Evolutionary conservation across 1,140 invertebrate species (phyloP), one percentile per base, ranked within the genome.

Genomic region (Pentalonia nigronervosa): DNA sequence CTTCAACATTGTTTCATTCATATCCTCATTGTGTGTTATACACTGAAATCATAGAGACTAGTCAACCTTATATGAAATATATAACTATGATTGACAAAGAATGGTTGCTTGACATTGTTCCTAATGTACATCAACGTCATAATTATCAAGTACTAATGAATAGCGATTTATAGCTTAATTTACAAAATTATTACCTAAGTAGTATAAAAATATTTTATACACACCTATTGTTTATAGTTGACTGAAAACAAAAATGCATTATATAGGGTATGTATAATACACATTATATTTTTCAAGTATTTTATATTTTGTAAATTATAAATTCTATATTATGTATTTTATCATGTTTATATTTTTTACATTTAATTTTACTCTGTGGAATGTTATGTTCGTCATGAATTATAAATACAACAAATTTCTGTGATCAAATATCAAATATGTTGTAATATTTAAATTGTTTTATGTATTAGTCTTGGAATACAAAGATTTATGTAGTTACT

Each of bases 41-140:
- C 95, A 97, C 97, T 1, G 98, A 99, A 96, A 96, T 99, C 67
- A 96, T 99, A 25, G 96, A 97, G 94, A 99, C 98, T 0, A 96
- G 96, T 67, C 97, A 97, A 94, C 97, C 97, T 94, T 99, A 98
- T 95, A 96, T 99, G 94, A 96, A 97, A 83, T 96, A 96, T 94
- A 96, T 97, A 86, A 97, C 97, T 30, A 96, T 96, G 53, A 96
- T 98, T 76, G 97, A 98, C 94, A 95, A 96, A 1, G 96, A 97
- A 30, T 98, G 98, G 98, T 95, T 98, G 60, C 94, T 95, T 91
- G 96, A 97, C 94, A 95, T 96, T 86, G 95, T 95, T 76, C 96
- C 96, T 50, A 95, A 96, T 90, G 96, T 95, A 95, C 48, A 91
- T 34, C 30, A 84, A 20, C 91, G 87, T n/a, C 94, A 94, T 53